Evolutionary conservation across 2,113 vertebrate species (phyloP), one percentile per base, ranked within the genome.

Genomic region (Laticauda laticaudata): DNA sequence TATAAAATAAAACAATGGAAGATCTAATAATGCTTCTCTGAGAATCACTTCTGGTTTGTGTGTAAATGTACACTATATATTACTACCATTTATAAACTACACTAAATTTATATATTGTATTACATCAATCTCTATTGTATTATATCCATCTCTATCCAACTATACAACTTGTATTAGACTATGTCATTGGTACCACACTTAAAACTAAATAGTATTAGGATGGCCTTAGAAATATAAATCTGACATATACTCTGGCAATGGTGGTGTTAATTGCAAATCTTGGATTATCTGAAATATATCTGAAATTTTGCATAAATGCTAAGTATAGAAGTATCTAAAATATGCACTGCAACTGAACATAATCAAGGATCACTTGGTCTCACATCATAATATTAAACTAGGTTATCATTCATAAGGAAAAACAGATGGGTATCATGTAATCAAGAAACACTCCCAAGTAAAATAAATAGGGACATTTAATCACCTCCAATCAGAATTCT

Each of bases 351-450:
- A 54, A 61, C 29, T 43, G 93, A 94, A 88, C 95, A 96, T 97
- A 97, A 97, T 97, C 96, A 97, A 96, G 94, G 92, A 91, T 86
- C 93, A 86, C 91, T 95, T 93, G 92, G 94, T 91, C 91, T 96
- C 96, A 94, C 95, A 93, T 96, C 97, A 95, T 96, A 97, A 97
- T 95, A 92, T 94, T 95, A 97, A 95, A 95, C 54, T 85, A 96
- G 87, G 24, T 96, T 97, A 96, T 95, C 94, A 89, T 75, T 95
- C 93, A 95, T 97, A 93, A 92, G 94, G 96, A 96, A 97, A 96
- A 96, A 51, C 54, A 95, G 24, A 95, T 92, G 87, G 90, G 57
- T 96, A 94, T 91, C 81, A 15, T 90, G 92, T 94, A 97, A 97
- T 97, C 96, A 97, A 97, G 96, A 94, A 90, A 96, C 93, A 95